A percentile compares a stretch with the other conserved stretches of the same genome.
Conservation (phyloP, 2,797 vertebrate species). For the Crocidura indochinensis region DNA sequence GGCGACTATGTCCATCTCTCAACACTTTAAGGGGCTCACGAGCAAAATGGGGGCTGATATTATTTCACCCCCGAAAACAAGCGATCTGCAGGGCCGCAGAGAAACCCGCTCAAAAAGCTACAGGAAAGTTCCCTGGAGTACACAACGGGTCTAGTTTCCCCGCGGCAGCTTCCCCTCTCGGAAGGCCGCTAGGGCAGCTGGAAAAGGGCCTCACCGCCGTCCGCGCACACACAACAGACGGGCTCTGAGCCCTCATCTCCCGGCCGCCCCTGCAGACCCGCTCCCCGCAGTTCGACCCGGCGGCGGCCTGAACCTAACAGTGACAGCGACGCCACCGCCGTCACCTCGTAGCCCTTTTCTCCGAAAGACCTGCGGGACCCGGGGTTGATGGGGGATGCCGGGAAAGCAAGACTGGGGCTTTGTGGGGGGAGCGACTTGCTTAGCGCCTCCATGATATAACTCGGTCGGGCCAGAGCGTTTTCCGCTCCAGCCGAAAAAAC, state of each 20-base stretch:
- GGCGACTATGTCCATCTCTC: constrained; percentile 88
- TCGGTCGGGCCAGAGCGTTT: constrained; percentile 13
- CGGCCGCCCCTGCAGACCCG: no score
- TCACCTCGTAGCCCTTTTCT: no score
- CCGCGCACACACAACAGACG: no score
- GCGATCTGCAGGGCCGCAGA: background rate
- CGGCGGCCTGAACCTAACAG: no score
- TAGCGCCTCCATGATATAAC: constrained; percentile 36
- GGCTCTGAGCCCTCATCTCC: no score
- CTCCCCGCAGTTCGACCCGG: no score
- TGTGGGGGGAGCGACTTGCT: background rate
- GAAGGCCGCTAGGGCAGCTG: background rate
- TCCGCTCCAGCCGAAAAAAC: constrained; percentile 60
- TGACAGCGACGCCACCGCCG: no score
- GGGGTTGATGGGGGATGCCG: background rate
- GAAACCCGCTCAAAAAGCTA: constrained; percentile 56
- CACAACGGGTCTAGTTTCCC: no score
- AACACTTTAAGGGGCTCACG: constrained; percentile 69
- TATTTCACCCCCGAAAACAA: background rate
- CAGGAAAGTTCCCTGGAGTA: constrained; percentile 68
- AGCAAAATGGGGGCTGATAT: constrained; percentile 84
- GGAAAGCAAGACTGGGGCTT: background rate
- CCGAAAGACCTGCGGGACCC: background rate
- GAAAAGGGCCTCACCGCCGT: background rate
- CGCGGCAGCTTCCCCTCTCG: background rate